Evolutionary conservation across 2,113 vertebrate genomes (phyloP).

Genomic region (Malurus cyaneus): DNA sequence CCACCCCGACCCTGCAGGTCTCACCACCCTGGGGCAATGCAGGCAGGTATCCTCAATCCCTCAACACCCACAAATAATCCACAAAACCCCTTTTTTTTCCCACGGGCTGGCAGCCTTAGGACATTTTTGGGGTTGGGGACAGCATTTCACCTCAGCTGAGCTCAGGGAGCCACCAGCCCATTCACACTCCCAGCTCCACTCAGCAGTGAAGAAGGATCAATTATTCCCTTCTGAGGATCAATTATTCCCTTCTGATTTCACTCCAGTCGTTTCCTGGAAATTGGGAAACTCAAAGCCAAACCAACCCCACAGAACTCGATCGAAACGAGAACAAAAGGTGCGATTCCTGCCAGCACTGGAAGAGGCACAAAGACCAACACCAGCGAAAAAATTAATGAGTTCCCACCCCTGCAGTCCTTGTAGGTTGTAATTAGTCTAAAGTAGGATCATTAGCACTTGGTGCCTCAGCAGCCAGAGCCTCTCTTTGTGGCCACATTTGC

Average conservation of each 20-base stretch:
- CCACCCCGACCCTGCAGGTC: accelerated
- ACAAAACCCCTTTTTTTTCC: not conserved
- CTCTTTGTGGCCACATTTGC: not conserved
- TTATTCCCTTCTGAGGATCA: not conserved
- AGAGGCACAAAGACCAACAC: constrained; percentile 23
- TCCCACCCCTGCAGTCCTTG: not conserved
- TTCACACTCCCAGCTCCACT: not conserved
- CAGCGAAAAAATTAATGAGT: not conserved
- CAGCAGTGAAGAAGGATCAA: not conserved
- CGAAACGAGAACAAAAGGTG: not conserved
- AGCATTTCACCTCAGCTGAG: not conserved
- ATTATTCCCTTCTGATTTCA: not conserved
- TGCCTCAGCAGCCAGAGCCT: not conserved
- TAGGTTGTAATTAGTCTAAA: constrained; percentile 22
- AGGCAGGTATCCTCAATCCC: not conserved
- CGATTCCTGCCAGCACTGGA: not conserved
- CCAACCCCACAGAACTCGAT: not conserved
- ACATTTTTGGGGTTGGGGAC: not conserved
- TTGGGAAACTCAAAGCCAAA: not conserved
- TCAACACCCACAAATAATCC: not conserved
- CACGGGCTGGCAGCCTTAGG: not conserved
- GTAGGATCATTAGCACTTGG: not conserved
- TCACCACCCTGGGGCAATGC: accelerated
- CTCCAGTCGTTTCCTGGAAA: not conserved
- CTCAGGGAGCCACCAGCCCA: not conserved